phyloP scores from a whole-genome alignment of 2,888 invertebrate genomes.

The Ochropacha duplaris region DNA sequence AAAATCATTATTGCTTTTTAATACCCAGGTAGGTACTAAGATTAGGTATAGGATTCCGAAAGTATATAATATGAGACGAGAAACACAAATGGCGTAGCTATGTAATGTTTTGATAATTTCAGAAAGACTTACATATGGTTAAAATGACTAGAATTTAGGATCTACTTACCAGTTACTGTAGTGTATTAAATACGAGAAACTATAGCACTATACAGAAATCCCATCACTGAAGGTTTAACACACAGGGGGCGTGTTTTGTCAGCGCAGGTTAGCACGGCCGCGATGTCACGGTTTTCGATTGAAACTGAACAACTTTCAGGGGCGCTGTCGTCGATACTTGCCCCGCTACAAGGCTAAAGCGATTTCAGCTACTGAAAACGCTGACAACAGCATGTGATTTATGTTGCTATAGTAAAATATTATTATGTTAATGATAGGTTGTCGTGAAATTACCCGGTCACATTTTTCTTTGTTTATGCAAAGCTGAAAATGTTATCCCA shows the following conservation, averaged over 20 bases:
- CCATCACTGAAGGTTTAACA: conserved; percentile 45
- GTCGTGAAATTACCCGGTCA: no score
- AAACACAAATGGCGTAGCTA: not conserved
- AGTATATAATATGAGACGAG: not conserved
- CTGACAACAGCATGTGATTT: not conserved
- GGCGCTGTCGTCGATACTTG: conserved; percentile 48
- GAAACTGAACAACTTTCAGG: conserved; percentile 40
- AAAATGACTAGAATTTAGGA: not conserved
- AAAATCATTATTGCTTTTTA: no score
- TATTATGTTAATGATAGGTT: not conserved
- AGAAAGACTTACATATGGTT: conserved; percentile 31
- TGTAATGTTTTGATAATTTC: conserved; percentile 16
- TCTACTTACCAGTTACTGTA: not conserved
- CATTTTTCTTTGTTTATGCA: no score
- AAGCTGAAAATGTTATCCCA: no score
- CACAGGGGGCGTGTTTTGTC: conserved; percentile 17
- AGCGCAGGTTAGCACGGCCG: conserved; percentile 29
- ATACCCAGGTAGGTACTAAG: no score
- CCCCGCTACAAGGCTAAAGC: conserved; percentile 29
- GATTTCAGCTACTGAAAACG: conserved; percentile 29
- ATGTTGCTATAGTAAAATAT: not conserved
- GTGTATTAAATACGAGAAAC: conserved; percentile 40
- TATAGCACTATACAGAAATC: conserved; percentile 15
- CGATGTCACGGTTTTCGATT: conserved; percentile 39
- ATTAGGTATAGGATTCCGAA: not conserved